Conservation (phyloP, 2,797 vertebrate genomes). For the Anas bahamensis region DNA sequence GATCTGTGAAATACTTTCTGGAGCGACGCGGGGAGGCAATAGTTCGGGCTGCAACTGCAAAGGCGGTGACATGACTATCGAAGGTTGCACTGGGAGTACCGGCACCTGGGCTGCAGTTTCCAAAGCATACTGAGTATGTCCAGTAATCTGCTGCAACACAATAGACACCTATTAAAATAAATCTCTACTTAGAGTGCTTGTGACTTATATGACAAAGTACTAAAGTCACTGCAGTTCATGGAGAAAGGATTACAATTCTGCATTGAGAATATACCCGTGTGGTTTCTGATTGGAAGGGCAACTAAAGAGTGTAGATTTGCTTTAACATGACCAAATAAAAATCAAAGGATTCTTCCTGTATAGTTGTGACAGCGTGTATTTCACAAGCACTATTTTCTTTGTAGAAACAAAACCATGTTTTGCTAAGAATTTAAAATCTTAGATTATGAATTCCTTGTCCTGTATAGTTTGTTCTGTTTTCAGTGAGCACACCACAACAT, state of each 20-base stretch:
- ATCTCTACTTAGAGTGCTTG: not conserved
- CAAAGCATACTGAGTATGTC: constrained; percentile 72
- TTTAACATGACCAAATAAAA: not conserved
- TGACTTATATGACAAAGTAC: not conserved
- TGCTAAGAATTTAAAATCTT: not conserved
- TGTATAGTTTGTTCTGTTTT: not conserved
- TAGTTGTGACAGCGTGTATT: not conserved
- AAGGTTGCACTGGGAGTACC: constrained; percentile 69
- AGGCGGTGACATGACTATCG: constrained; percentile 76
- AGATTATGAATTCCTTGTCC: not conserved
- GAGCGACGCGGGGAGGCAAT: constrained; percentile 39
- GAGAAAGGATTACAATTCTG: not conserved
- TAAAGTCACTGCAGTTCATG: accelerated
- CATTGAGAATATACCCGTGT: too few species aligned
- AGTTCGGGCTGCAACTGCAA: constrained; percentile 72
- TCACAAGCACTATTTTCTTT: not conserved
- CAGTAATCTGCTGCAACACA: constrained; percentile 74
- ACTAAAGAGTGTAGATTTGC: not conserved
- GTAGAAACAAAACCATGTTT: not conserved
- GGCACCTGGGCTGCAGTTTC: constrained; percentile 74
- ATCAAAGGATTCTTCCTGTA: not conserved
- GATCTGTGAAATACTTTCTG: constrained; percentile 67
- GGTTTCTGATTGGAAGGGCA: not conserved
- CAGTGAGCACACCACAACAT: not conserved
- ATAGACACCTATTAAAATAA: constrained; percentile 26